Percentiles rank a stretch among this genome's conserved stretches.
Evolutionary conservation across 2,888 invertebrate species (phyloP).

Genomic region (Nephrocerus scutellatus): DNA sequence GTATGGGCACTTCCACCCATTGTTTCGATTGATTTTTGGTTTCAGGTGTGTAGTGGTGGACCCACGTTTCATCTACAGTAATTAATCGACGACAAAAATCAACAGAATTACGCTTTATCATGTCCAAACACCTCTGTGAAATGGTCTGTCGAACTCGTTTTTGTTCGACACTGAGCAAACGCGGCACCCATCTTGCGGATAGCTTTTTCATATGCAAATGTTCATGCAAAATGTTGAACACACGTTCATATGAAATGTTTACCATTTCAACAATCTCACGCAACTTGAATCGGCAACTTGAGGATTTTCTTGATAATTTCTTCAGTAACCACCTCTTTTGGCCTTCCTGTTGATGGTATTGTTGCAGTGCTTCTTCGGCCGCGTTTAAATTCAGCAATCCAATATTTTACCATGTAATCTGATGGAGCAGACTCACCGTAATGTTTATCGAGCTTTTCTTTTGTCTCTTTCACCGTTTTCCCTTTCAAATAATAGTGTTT

Average conservation of each 20-base stretch:
- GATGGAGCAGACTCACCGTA: constrained; percentile 21
- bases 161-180: constrained; percentile 32
- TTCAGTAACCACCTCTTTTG: constrained; percentile 5
- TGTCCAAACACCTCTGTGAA: constrained; percentile 30
- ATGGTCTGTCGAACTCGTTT: constrained; percentile 27
- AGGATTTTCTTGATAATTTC: constrained; percentile 24
- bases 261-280: constrained; percentile 31
- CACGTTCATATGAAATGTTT: constrained; percentile 18
- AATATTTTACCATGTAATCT: constrained; percentile 17
- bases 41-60: constrained; percentile 33
- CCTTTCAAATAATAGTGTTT: no score
- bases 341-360: neutral
- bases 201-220: constrained; percentile 33
- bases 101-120: constrained; percentile 30
- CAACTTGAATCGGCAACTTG: constrained; percentile 31
- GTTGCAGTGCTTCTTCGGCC: constrained; percentile 3
- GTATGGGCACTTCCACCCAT: constrained; percentile 2
- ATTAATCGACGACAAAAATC: constrained; percentile 34
- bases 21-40: constrained; percentile 23
- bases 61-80: constrained; percentile 40
- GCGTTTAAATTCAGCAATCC: constrained; percentile 4
- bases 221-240: constrained; percentile 27
- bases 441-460: constrained; percentile 16
- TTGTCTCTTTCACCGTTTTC: constrained; percentile 12
- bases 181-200: constrained; percentile 36